Evolutionary conservation across 2,797 vertebrate species (phyloP), one percentile per base, ranked within the genome.

Genomic region (Argyrosomus regius): DNA sequence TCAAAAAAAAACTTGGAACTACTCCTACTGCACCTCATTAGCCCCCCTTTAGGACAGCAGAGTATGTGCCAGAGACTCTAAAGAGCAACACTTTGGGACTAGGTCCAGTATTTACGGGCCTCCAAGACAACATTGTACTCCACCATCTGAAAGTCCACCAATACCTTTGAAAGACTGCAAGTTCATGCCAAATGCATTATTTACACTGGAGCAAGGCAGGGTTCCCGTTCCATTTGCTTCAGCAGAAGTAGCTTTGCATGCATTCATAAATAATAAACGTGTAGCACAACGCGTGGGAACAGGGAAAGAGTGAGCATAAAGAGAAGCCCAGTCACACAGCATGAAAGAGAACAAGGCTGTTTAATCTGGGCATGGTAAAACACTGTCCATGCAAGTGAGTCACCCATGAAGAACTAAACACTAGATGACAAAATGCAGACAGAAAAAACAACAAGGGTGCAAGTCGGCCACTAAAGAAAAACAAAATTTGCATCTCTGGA

Each of bases 181-280:
- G 71, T 91, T 89, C 45, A 26, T 84, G 88, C 85, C 86, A 76
- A 87, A 90, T 96, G 91, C 92, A 95, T 95, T 95, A 96, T 96
- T 96, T 93, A 96, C 89, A 87, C 72, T 62, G 81, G 81, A 92
- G 91, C 87, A 81, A 91, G 89, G 84, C 92, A 87, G 89, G 88
- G 87, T 82, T 87, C 89, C 81, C 87, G 53, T 90, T 92, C 90
- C 90, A 93, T 93, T 94, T 93, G 91, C 94, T 91, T 88, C 88
- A 78, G 90, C 90, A 91, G 91, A 92, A 93, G 92, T 89, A 91
- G 89, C 91, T 93, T 91, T 90, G 93, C 94, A 93, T 94, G 90
- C 90, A 86, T 83, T 93, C 93, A 94, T 96, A 84, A 94, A 96
- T 96, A 95, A 95, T 95, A 93, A 91, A 95, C 69, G 69, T 22